Evolutionary conservation across 2,888 invertebrate genomes (phyloP).

Genomic region (Odontothrips loti): DNA sequence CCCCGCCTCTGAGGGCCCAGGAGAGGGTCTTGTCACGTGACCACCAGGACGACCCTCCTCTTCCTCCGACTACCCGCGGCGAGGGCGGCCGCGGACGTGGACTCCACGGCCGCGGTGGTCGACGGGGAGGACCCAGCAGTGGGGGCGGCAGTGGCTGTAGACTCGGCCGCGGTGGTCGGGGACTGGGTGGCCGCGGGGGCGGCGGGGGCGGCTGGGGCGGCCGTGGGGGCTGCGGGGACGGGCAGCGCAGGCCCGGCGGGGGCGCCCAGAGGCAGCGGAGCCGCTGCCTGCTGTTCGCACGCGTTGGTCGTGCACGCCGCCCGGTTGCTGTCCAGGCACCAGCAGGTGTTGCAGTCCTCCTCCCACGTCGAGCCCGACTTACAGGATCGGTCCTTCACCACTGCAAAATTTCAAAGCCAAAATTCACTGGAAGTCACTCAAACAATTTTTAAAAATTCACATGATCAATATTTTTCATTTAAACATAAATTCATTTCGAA

Average conservation of each 20-base stretch:
- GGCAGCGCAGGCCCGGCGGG: neutral
- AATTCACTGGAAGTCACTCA: neutral
- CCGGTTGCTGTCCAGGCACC: constrained; percentile 6
- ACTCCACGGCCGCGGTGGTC: neutral
- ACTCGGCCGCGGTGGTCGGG: neutral
- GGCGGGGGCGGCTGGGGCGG: neutral
- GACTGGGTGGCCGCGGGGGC: neutral
- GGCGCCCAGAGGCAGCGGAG: neutral
- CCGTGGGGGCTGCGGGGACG: neutral
- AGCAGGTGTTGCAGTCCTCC: constrained; percentile 18
- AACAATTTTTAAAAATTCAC: neutral
- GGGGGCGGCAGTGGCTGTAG: neutral
- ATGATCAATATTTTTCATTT: too few species aligned
- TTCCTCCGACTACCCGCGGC: constrained; percentile 13
- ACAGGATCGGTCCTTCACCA: neutral
- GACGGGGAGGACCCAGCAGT: neutral
- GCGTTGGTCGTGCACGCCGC: constrained; percentile 21
- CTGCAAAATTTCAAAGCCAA: neutral
- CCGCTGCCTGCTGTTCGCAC: neutral
- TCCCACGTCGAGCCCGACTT: neutral
- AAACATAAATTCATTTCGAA: too few species aligned
- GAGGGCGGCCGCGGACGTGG: neutral
- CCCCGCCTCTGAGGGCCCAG: neutral
- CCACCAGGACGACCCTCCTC: constrained; percentile 12
- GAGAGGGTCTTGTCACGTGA: neutral